These are phyloP conservation scores for Eueremaeus valkanovi DNA, from an alignment of 2,888 invertebrate species.

Conservation along the genomic window DNA sequence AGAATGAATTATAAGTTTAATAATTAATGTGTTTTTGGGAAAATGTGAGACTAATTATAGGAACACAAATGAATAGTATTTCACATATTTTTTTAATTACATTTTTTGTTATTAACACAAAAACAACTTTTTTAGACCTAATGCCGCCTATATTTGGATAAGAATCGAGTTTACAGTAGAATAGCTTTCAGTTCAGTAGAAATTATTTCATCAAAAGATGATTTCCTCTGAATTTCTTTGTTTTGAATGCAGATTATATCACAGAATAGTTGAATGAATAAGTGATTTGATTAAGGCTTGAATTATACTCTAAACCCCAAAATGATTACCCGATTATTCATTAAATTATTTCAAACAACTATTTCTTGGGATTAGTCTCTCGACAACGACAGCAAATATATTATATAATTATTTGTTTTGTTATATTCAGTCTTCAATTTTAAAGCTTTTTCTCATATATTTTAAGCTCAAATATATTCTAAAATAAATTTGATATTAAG, in stretches of 20 bases:
- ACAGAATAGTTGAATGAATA: slow-evolving; percentile 4
- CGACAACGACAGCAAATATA: neutral
- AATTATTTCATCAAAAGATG: no score
- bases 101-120: neutral
- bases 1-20: neutral
- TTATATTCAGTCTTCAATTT: slow-evolving; percentile 2
- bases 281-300: neutral
- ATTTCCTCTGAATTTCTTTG: neutral
- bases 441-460: neutral
- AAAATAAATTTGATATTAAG: neutral
- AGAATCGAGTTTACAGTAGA: neutral
- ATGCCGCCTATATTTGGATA: neutral
- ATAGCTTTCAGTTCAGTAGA: no score
- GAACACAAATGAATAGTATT: neutral
- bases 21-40: no score
- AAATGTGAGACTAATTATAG: neutral
- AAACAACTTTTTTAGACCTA: neutral
- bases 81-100: neutral
- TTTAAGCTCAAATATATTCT: neutral
- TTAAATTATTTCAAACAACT: slow-evolving; percentile 4
- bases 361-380: neutral
- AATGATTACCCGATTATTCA: neutral
- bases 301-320: neutral
- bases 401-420: neutral
- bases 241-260: neutral